phyloP scores from a whole-genome alignment of 2,888 invertebrate genomes.

The Electrophaes corylata region DNA sequence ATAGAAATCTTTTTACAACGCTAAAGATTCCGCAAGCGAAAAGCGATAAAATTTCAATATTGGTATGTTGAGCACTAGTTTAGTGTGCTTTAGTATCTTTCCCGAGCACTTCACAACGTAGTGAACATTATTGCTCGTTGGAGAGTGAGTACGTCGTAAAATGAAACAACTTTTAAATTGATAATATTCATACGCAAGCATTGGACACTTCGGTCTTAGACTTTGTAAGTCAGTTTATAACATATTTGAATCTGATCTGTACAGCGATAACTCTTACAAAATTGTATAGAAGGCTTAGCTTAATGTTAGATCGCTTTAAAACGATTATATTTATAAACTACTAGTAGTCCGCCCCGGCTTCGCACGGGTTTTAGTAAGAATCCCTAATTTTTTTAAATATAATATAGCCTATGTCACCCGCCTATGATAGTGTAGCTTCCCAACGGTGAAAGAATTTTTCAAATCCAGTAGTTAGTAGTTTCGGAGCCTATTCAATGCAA shows the following conservation, averaged over 20 bases:
- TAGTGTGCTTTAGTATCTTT: slow-evolving; percentile 40
- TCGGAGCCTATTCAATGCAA: too few species aligned
- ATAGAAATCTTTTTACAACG: slow-evolving; percentile 7
- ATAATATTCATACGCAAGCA: slow-evolving; percentile 43
- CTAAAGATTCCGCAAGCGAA: slow-evolving; percentile 9
- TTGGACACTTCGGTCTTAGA: slow-evolving; percentile 39
- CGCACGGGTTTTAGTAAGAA: too few species aligned
- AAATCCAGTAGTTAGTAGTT: too few species aligned
- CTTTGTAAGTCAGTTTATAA: slow-evolving; percentile 15
- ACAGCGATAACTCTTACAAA: too few species aligned
- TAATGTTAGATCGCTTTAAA: too few species aligned
- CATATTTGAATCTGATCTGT: not conserved
- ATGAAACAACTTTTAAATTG: slow-evolving; percentile 46
- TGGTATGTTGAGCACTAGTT: slow-evolving; percentile 33
- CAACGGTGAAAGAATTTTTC: too few species aligned
- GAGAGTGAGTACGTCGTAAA: slow-evolving; percentile 44
- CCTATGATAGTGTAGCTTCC: too few species aligned
- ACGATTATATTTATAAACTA: too few species aligned
- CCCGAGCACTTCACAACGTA: slow-evolving; percentile 44
- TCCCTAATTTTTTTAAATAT: too few species aligned
- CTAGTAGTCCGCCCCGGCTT: too few species aligned
- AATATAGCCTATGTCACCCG: too few species aligned
- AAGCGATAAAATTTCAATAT: slow-evolving; percentile 35
- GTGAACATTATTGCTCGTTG: slow-evolving; percentile 50
- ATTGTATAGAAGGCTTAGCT: too few species aligned